Conservation (phyloP, 2,797 vertebrate genomes). For the Pipistrellus pipistrellus region DNA sequence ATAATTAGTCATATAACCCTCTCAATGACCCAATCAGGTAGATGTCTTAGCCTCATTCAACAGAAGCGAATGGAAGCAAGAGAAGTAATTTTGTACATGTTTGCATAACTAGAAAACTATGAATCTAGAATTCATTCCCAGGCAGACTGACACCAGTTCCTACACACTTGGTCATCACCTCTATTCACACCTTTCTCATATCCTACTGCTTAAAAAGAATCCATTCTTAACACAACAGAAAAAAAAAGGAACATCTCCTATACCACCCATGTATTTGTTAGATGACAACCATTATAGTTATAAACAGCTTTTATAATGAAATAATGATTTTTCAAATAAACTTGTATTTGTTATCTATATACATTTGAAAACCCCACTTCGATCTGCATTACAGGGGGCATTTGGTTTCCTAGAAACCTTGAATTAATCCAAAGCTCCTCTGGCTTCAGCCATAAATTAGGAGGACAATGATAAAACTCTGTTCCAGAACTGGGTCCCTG, state of each 20-base stretch:
- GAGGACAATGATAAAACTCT: neutral
- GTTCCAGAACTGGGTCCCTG: neutral
- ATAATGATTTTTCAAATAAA: constrained; percentile 25
- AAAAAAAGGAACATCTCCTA: neutral
- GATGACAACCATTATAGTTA: neutral
- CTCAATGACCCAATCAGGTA: neutral
- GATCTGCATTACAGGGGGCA: neutral
- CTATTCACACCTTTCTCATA: neutral
- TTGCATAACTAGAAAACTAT: neutral
- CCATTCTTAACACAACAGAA: neutral
- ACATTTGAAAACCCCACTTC: neutral
- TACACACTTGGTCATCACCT: neutral
- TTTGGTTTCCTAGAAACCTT: neutral
- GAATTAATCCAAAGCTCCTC: neutral
- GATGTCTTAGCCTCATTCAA: neutral
- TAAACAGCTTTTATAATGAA: neutral
- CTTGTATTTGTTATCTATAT: neutral
- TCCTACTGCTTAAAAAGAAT: neutral
- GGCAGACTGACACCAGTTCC: neutral
- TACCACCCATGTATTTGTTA: neutral
- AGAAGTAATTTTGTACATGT: neutral
- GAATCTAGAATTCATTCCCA: neutral
- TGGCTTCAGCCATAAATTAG: neutral
- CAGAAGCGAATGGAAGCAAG: neutral
- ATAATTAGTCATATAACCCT: neutral